These are phyloP conservation scores for Drosophila greeni DNA, from an alignment of 2,888 invertebrate genomes.

Conservation along the genomic window DNA sequence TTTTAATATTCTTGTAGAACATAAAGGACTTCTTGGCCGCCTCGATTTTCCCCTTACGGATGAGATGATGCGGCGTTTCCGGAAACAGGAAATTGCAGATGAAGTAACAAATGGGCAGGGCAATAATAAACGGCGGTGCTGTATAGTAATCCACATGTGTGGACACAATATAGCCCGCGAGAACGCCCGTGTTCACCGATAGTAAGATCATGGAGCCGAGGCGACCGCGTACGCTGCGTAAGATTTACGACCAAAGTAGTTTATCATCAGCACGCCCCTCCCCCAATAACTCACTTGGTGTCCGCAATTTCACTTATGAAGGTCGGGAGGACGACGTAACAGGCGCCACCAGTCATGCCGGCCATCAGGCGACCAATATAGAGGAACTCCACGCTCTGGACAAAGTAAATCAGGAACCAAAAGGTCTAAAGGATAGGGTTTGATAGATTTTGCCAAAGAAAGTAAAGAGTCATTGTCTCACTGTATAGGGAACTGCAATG, in stretches of 20 bases:
- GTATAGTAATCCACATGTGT: conserved; percentile 54
- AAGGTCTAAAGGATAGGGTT: conserved; percentile 57
- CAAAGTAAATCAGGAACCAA: conserved; percentile 73
- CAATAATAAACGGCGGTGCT: conserved; percentile 54
- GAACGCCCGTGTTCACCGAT: conserved; percentile 59
- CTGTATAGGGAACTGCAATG: conserved; percentile 62
- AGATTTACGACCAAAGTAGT: not conserved
- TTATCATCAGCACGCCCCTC: not conserved
- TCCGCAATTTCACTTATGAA: conserved; percentile 77
- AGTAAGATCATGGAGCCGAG: conserved; percentile 69
- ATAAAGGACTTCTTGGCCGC: conserved; percentile 64
- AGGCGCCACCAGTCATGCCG: conserved; percentile 76
- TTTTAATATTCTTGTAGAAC: conserved; percentile 60
- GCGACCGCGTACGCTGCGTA: conserved; percentile 72
- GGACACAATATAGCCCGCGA: conserved; percentile 60
- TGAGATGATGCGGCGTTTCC: conserved; percentile 69
- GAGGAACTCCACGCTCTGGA: conserved; percentile 67
- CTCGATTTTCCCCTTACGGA: conserved; percentile 48
- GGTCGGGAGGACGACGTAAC: conserved; percentile 74
- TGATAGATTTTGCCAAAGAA: not conserved
- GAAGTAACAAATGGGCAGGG: conserved; percentile 60
- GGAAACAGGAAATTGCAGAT: conserved; percentile 56
- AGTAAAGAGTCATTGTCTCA: conserved; percentile 29
- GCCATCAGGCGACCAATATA: conserved; percentile 73
- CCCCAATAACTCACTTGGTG: conserved; percentile 59